Conservation (phyloP, 1,140 invertebrate genomes). For the Drosophila trapezifrons region DNA sequence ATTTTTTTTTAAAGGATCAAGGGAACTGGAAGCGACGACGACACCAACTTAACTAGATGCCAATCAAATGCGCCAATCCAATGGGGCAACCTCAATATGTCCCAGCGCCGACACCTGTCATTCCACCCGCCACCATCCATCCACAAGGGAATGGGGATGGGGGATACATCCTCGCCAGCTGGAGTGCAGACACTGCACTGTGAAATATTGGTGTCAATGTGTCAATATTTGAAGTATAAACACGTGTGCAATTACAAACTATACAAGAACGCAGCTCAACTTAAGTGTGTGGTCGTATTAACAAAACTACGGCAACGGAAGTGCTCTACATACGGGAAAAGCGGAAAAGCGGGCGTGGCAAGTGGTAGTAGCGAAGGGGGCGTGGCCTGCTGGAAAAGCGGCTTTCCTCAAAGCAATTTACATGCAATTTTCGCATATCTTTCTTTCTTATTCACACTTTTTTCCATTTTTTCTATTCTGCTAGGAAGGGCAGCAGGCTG, state of each 20-base stretch:
- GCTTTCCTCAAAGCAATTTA: conserved; percentile 59
- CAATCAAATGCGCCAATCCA: conserved; percentile 48
- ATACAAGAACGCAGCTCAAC: conserved; percentile 44
- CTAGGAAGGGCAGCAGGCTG: neutral
- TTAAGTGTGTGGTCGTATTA: conserved; percentile 28
- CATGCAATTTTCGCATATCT: conserved; percentile 60
- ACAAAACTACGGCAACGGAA: conserved; percentile 62
- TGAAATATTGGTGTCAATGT: conserved; percentile 76
- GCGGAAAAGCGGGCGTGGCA: conserved; percentile 3
- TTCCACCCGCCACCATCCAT: conserved; percentile 14
- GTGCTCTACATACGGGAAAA: conserved; percentile 30
- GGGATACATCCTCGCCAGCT: conserved; percentile 7
- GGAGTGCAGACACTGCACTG: conserved; percentile 40
- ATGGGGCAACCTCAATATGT: conserved; percentile 63
- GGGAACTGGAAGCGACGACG: conserved; percentile 20
- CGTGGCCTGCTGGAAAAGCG: conserved; percentile 13
- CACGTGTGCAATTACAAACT: conserved; percentile 78
- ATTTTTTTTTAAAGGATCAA: conserved; percentile 17
- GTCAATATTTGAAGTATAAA: conserved; percentile 77
- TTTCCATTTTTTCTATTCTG: neutral
- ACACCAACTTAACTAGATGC: conserved; percentile 61
- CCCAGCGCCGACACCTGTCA: conserved; percentile 44
- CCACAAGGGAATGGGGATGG: neutral
- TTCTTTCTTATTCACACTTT: conserved; percentile 21
- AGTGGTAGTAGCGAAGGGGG: neutral